Base-by-base conservation (phyloP, 2,113 vertebrate species). In the Psilopogon haemacephalus region DNA sequence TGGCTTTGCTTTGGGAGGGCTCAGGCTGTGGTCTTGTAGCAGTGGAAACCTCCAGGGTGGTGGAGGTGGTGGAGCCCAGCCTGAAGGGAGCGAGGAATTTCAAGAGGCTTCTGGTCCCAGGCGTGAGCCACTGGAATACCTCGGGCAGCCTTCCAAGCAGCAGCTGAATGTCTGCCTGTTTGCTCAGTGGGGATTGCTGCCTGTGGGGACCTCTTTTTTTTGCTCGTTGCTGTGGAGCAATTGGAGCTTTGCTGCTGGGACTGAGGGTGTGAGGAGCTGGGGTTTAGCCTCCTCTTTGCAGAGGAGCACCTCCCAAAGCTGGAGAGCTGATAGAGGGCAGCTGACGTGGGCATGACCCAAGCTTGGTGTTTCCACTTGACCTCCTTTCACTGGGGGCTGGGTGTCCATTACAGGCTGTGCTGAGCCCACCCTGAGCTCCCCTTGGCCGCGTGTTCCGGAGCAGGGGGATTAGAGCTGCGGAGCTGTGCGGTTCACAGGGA, bases 381-480 rank as follows among this genome's bases (percentile, higher is more conserved):
- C 84, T 69, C 32, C n/a, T 76, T 78, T 32, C 24, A 21, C 76
- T n/a, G 32, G 1, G 32, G 54, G 44, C 68, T 42, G 70, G 70
- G 93, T 91, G 80, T 95, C 88, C 78, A 4, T 94, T 46, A 54
- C 78, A 79, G 91, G 70, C 76, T 93, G 73, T 33, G 38, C 78
- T 80, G 50, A 82, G 82, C 86, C 26, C 59, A 38, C 62, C 62
- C 33, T 7, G 1, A 0, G 30, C 60, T 58, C 60, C 92, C 60
- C n/a, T 80, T 33, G 71, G 63, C 54, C 10, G 54, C 8, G 77
- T 50, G 87, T 89, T 80, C 67, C 84, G 12, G 18, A 15, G 91
- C 77, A 23, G 3, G 42, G 84, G 72, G 92, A 96, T 90, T 93
- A 96, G 88, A 63, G 91, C 90, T 93, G 68, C 77, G 93, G 48